These are phyloP conservation scores for Leuciscus waleckii DNA, from an alignment of 2,797 vertebrate genomes.

Conservation along the genomic window DNA sequence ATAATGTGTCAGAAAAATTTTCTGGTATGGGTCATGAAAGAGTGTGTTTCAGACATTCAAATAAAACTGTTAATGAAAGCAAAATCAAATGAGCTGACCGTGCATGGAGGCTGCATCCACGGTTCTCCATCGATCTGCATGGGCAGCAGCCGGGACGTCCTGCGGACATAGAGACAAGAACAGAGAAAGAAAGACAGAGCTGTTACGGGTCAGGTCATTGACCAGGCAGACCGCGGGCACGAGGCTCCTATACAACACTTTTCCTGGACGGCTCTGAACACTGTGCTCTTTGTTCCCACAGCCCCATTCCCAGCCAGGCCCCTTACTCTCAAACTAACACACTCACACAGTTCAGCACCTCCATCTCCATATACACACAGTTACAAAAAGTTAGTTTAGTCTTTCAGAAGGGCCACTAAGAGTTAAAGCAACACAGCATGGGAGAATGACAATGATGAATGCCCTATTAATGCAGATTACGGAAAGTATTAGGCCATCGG, in stretches of 20 bases:
- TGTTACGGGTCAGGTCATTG: slow-evolving; percentile 52
- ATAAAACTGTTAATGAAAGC: slow-evolving; percentile 22
- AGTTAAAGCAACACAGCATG: slow-evolving; percentile 66
- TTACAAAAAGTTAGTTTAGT: slow-evolving; percentile 71
- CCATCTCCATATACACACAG: slow-evolving; percentile 46
- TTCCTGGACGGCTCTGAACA: slow-evolving; percentile 73
- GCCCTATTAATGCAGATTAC: slow-evolving; percentile 63
- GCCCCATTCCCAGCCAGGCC: slow-evolving; percentile 75
- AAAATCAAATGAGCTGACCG: slow-evolving; percentile 70
- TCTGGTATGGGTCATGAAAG: slow-evolving; percentile 20
- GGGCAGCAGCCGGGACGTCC: slow-evolving; percentile 86
- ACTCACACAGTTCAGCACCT: slow-evolving; percentile 47
- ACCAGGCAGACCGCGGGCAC: slow-evolving; percentile 62
- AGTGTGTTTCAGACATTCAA: slow-evolving; percentile 19
- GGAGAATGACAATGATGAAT: slow-evolving; percentile 72
- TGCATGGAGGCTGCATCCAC: slow-evolving; percentile 96
- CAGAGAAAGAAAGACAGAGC: slow-evolving; percentile 33
- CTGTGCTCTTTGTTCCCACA: slow-evolving; percentile 78
- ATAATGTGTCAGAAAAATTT: background rate
- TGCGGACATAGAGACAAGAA: slow-evolving; percentile 37
- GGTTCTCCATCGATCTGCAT: slow-evolving; percentile 99
- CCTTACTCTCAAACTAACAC: slow-evolving; percentile 74
- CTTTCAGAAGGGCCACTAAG: slow-evolving; percentile 64
- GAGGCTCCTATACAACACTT: slow-evolving; percentile 69
- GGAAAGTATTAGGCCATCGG: slow-evolving; percentile 61